Conservation (phyloP, 1,140 invertebrate genomes). For the Drepana arcuata region DNA sequence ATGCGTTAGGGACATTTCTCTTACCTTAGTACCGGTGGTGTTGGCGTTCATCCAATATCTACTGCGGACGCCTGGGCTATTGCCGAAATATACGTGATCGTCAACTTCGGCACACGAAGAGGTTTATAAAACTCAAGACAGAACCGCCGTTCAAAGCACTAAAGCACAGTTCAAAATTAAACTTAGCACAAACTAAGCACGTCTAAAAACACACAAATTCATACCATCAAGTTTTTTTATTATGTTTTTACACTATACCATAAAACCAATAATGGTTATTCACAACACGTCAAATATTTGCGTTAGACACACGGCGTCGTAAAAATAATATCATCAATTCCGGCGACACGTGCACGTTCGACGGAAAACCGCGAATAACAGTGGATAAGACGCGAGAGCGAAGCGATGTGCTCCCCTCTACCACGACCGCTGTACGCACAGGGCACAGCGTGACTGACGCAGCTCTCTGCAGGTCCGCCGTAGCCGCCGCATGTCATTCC, state of each 20-base stretch:
- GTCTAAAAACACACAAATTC: constrained; percentile 37
- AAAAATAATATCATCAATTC: constrained; percentile 30
- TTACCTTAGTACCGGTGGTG: constrained; percentile 54
- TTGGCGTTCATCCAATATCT: constrained; percentile 64
- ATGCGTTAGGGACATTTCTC: constrained; percentile 30
- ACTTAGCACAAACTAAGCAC: constrained; percentile 25
- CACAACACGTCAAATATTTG: constrained; percentile 59
- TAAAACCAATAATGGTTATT: constrained; percentile 49
- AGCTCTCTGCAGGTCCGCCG: constrained; percentile 15
- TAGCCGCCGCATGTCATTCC: constrained; percentile 34
- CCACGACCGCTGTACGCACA: constrained; percentile 50
- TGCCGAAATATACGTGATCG: constrained; percentile 51
- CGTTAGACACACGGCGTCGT: constrained; percentile 42
- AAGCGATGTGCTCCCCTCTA: constrained; percentile 30
- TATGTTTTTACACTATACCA: constrained; percentile 40
- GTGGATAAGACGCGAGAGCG: constrained; percentile 28
- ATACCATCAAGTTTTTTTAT: constrained; percentile 31
- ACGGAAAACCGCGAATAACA: constrained; percentile 53
- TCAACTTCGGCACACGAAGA: constrained; percentile 27
- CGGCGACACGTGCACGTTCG: constrained; percentile 55
- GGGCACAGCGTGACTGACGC: constrained; percentile 55
- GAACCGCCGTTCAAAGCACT: no score
- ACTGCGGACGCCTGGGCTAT: constrained; percentile 42
- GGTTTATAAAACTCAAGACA: constrained; percentile 32
- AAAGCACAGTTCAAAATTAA: no score